These are phyloP conservation scores for Stictocephala bisonia DNA, from an alignment of 2,888 invertebrate species.

Conservation along the genomic window DNA sequence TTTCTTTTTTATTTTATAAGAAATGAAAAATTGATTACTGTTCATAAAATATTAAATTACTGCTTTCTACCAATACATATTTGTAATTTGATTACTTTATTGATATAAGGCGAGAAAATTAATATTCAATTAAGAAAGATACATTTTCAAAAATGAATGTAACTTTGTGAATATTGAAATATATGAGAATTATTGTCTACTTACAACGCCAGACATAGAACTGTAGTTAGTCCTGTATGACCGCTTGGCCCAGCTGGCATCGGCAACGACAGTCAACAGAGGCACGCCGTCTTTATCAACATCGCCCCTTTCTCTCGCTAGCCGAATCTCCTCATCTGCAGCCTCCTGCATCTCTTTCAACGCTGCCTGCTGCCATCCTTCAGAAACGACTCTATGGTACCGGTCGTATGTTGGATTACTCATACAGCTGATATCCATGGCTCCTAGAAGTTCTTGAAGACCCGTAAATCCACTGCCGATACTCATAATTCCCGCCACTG, in stretches of 20 bases:
- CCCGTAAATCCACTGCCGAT: slow-evolving; percentile 2
- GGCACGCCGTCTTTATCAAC: slow-evolving; percentile 55
- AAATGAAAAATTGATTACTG: too few species aligned
- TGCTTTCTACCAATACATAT: too few species aligned
- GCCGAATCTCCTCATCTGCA: slow-evolving; percentile 27
- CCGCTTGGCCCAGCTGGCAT: slow-evolving; percentile 59
- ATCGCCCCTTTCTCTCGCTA: slow-evolving; percentile 55
- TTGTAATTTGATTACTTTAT: too few species aligned
- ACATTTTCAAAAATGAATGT: too few species aligned
- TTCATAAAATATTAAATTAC: too few species aligned
- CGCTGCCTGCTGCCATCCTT: slow-evolving; percentile 28
- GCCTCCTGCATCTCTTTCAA: slow-evolving; percentile 32
- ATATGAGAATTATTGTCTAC: too few species aligned
- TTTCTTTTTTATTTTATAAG: too few species aligned
- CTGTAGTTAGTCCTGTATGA: slow-evolving; percentile 54
- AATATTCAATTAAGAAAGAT: too few species aligned
- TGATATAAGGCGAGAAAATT: too few species aligned
- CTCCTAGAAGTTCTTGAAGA: not conserved
- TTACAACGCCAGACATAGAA: slow-evolving; percentile 50
- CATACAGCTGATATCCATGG: not conserved
- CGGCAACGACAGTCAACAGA: slow-evolving; percentile 58
- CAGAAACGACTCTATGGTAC: not conserved
- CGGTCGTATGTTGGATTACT: slow-evolving; percentile 7
- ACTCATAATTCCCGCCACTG: slow-evolving; percentile 3
- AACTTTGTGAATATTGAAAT: too few species aligned